A percentile compares a stretch with the other conserved stretches of the same genome.
Evolutionary conservation across 2,797 vertebrate genomes (phyloP).

Genomic region (Falco novaeseelandiae): DNA sequence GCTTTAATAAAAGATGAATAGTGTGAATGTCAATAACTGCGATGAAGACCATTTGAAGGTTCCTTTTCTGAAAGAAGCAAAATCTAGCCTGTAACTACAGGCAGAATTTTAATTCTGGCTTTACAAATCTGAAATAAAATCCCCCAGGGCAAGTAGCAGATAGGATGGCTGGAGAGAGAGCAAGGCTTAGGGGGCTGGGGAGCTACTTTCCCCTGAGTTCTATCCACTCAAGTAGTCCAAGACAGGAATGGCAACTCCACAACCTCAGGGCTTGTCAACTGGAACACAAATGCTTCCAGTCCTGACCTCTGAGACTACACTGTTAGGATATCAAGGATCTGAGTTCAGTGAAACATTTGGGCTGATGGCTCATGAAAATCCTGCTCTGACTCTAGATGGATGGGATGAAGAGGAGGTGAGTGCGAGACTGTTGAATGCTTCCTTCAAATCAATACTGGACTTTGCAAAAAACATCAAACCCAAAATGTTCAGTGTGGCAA

Average conservation of each 20-base stretch:
- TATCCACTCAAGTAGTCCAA: not conserved
- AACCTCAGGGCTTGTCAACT: not conserved
- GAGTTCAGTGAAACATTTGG: not conserved
- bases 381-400: not conserved
- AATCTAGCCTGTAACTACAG: not conserved
- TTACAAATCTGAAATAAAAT: not conserved
- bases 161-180: not conserved
- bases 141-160: not conserved
- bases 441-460: not conserved
- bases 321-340: not conserved
- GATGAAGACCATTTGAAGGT: not conserved
- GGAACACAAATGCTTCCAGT: not conserved
- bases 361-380: not conserved
- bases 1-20: not conserved
- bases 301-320: not conserved
- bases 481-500: not conserved
- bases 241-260: not conserved
- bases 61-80: not conserved
- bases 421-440: not conserved
- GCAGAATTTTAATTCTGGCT: not conserved
- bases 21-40: not conserved
- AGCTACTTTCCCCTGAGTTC: not conserved
- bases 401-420: not conserved
- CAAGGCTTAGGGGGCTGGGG: not conserved
- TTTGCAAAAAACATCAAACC: not conserved